Conservation (phyloP, 2,113 vertebrate genomes). For the Bos javanicus region DNA sequence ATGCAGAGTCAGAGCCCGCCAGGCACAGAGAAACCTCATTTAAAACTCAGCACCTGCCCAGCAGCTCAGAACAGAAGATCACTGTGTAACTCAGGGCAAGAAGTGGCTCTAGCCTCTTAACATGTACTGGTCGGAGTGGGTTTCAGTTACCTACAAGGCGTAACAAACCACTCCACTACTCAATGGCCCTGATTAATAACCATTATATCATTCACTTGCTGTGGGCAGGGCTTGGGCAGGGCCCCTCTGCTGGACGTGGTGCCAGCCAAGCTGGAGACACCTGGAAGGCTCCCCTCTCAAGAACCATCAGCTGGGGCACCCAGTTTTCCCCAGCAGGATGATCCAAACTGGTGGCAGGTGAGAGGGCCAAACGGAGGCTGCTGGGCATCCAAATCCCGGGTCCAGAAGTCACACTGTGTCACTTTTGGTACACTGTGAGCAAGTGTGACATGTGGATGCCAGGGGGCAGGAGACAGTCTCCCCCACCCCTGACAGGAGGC, state of each 20-base stretch:
- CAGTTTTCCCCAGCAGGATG: neutral
- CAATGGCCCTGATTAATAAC: neutral
- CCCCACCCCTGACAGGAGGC: neutral
- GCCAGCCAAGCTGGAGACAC: neutral
- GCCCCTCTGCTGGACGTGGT: fast-evolving
- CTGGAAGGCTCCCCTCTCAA: neutral
- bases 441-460: neutral
- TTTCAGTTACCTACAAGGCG: fast-evolving
- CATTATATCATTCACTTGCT: neutral
- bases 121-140: fast-evolving
- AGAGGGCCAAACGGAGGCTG: neutral
- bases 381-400: neutral
- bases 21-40: neutral
- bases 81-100: fast-evolving
- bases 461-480: neutral
- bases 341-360: neutral
- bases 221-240: neutral
- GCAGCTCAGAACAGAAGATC: neutral
- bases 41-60: neutral
- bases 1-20: neutral
- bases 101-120: fast-evolving
- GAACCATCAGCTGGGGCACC: neutral
- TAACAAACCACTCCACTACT: neutral
- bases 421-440: neutral
- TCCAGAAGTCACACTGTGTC: neutral